Conservation (phyloP, 2,113 vertebrate species). For the Stictonetta naevosa region DNA sequence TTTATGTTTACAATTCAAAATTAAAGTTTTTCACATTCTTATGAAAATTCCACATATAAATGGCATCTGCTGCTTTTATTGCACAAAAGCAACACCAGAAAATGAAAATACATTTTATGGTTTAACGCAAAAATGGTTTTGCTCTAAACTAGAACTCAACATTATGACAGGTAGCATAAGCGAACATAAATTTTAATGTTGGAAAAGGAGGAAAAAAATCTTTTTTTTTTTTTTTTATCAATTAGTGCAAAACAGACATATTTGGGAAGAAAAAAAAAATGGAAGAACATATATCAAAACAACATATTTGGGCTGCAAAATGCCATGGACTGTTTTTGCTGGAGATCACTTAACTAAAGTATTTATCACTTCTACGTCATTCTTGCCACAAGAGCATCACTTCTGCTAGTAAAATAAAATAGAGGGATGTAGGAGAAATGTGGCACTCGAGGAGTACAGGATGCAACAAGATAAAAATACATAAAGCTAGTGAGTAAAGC, state of each 20-base stretch:
- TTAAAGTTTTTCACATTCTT: not conserved
- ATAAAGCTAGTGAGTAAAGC: not conserved
- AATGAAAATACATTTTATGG: not conserved
- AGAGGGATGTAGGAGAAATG: not conserved
- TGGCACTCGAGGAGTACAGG: not conserved
- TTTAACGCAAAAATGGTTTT: not conserved
- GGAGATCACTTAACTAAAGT: not conserved
- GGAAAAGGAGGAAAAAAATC: not conserved
- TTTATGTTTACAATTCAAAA: not conserved
- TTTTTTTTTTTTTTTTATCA: not conserved
- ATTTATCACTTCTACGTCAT: not conserved
- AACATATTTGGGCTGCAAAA: not conserved
- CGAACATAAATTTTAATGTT: not conserved
- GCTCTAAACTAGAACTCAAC: not conserved
- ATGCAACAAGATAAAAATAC: not conserved
- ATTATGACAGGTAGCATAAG: not conserved
- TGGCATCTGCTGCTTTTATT: not conserved
- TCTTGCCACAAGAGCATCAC: not conserved
- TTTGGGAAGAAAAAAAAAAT: not conserved
- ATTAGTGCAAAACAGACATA: not conserved
- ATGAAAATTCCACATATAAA: not conserved
- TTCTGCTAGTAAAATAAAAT: not conserved
- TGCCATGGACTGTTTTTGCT: not conserved
- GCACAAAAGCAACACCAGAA: not conserved
- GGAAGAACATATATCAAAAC: not conserved